Conservation (phyloP, 2,113 vertebrate species). For the Pteruthius melanotis region DNA sequence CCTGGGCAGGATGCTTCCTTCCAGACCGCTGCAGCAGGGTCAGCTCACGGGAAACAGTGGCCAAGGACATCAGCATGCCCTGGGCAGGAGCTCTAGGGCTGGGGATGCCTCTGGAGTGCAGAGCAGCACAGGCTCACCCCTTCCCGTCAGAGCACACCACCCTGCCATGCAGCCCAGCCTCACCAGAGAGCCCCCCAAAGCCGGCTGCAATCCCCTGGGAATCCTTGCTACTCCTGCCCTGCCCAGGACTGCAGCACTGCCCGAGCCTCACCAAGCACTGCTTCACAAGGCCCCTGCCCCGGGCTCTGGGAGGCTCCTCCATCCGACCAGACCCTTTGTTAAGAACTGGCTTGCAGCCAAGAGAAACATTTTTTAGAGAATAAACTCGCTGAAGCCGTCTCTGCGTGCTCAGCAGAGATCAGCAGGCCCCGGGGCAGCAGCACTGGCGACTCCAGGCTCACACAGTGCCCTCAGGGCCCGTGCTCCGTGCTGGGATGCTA, state of each 20-base stretch:
- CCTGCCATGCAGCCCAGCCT: not conserved
- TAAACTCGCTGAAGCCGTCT: conserved; percentile 25
- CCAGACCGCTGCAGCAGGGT: rapidly evolving
- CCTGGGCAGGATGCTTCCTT: rapidly evolving
- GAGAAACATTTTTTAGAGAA: conserved; percentile 58
- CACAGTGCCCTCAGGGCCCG: not conserved
- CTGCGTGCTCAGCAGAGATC: not conserved
- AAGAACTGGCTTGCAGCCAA: conserved; percentile 43
- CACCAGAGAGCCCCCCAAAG: not conserved
- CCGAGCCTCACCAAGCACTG: not conserved
- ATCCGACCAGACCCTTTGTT: conserved; percentile 65
- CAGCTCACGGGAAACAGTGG: not conserved
- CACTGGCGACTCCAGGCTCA: not conserved
- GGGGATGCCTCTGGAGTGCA: not conserved
- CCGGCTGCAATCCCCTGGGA: not conserved
- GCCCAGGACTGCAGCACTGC: not conserved
- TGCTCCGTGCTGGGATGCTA: not conserved
- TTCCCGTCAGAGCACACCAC: rapidly evolving
- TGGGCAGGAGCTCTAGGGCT: not conserved
- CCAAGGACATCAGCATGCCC: not conserved
- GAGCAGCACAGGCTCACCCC: not conserved
- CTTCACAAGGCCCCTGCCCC: conserved; percentile 29
- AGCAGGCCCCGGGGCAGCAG: not conserved
- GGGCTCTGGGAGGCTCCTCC: conserved; percentile 37
- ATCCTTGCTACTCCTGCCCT: not conserved